Conservation (phyloP, 1,140 invertebrate species). For the Doryteuthis pealeii region DNA sequence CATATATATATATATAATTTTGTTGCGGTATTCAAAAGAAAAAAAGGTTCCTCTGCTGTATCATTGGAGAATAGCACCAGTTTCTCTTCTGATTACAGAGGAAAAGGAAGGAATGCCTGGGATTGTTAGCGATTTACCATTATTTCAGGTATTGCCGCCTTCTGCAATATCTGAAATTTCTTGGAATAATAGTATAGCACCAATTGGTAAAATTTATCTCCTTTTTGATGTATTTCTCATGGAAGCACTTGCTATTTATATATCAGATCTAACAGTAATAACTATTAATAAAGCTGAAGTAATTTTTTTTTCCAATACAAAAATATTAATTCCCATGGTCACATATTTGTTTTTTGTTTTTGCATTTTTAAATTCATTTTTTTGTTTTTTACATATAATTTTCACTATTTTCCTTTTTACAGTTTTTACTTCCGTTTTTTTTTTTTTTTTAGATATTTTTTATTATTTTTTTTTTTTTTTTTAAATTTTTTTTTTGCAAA, state of each 20-base stretch:
- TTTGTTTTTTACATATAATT: background rate
- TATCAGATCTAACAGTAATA: constrained; percentile 8
- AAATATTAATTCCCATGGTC: constrained; percentile 8
- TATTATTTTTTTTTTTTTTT: background rate
- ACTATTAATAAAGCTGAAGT: constrained; percentile 5
- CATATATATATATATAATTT: background rate
- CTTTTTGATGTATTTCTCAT: constrained; percentile 16
- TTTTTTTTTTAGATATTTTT: constrained; percentile 6
- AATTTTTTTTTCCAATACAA: background rate
- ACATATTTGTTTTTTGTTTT: constrained; percentile 1
- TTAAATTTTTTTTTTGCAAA: constrained; percentile 11
- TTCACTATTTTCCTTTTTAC: background rate
- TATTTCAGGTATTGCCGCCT: background rate
- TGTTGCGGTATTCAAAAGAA: background rate
- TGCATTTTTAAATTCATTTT: background rate
- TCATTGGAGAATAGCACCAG: constrained; percentile 5
- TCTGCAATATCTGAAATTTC: background rate
- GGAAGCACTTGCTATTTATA: constrained; percentile 13
- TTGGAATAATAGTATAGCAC: constrained; percentile 11
- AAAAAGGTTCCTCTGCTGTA: background rate
- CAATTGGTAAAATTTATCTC: constrained; percentile 14
- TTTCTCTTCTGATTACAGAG: constrained; percentile 1
- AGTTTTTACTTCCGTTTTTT: background rate
- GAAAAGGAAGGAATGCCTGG: constrained; percentile 4
- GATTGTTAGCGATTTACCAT: constrained; percentile 4